Evolutionary conservation across 1,140 invertebrate species (phyloP), one percentile per base, ranked within the genome.

Genomic region (Drosophila teissieri): DNA sequence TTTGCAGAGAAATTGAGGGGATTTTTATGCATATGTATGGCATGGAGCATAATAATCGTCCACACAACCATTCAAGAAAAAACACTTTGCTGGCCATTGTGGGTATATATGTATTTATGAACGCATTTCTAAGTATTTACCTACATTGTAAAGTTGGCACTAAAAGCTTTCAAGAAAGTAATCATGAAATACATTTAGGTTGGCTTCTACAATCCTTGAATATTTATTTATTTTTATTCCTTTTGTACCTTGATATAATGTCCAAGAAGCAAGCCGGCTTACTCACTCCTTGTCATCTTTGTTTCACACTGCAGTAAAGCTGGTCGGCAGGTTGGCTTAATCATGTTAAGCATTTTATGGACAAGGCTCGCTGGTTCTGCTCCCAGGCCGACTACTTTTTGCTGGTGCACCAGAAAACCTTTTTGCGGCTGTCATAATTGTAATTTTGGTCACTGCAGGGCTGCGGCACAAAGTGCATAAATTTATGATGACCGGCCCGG

Each of bases 381-480:
- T 65, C 49, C 34, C 64, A 44, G 56, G 56, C 40, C 24, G 40
- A 44, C 17, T 57, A 48, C 79, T 86, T 86, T 88, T 83, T 82
- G 84, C 83, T 80, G 83, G 83, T 89, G 76, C 83, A 77, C 75
- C 83, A 89, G 67, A 89, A 86, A 88, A 89, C 83, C 83, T 89
- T 88, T 88, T 88, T 88, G 84, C 80, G 83, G 83, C 89, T 89
- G 84, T 88, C 84, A 89, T 88, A 88, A 88, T 88, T 88, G 83
- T 88, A 88, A 88, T 88, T 88, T 88, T 83, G 83, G 83, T 88
- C 83, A 88, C 83, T 88, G 83, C 83, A 83, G 84, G 69, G 69
- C 69, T 73, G 70, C 57, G 57, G 70, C 69, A 73, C 69, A 57
- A 77, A 88, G 53, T 88, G 84, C 80, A 89, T 88, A 70, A 88